These are phyloP conservation scores for Chloromyia formosa DNA, from an alignment of 2,888 invertebrate species.

Conservation along the genomic window DNA sequence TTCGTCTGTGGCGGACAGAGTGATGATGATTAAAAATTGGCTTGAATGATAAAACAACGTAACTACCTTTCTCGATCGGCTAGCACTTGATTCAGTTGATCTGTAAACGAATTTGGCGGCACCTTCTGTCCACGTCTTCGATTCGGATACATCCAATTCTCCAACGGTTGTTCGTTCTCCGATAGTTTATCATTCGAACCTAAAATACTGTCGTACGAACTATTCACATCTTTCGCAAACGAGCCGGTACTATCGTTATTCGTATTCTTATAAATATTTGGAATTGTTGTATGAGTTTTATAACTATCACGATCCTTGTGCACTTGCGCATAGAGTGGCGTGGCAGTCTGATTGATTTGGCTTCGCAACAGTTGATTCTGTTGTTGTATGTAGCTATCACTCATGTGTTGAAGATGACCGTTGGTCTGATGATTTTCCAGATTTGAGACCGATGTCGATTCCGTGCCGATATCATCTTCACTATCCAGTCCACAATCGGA, in stretches of 20 bases:
- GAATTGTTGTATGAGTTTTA: constrained; percentile 56
- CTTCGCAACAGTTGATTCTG: constrained; percentile 56
- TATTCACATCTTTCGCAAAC: constrained; percentile 62
- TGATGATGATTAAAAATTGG: background rate
- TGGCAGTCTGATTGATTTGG: constrained; percentile 60
- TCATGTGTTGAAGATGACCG: constrained; percentile 46
- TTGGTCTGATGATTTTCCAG: constrained; percentile 59
- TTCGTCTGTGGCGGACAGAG: constrained; percentile 57
- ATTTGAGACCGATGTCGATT: constrained; percentile 68
- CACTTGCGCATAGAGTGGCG: constrained; percentile 66
- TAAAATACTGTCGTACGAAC: constrained; percentile 64
- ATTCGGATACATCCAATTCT: constrained; percentile 64
- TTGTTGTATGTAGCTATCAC: constrained; percentile 43
- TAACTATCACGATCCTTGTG: constrained; percentile 64
- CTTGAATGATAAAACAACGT: constrained; percentile 5
- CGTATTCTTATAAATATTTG: constrained; percentile 63
- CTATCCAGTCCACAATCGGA: constrained; percentile 82
- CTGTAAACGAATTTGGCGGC: constrained; percentile 82
- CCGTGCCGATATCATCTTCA: constrained; percentile 62
- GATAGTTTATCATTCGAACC: constrained; percentile 64
- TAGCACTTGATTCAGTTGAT: constrained; percentile 86
- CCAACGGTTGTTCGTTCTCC: constrained; percentile 61
- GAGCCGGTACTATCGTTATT: constrained; percentile 59
- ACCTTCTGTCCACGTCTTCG: constrained; percentile 66
- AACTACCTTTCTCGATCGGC: constrained; percentile 80